Evolutionary conservation across 2,797 vertebrate genomes (phyloP), one percentile per base, ranked within the genome.

Genomic region (Diplodus puntazzo): DNA sequence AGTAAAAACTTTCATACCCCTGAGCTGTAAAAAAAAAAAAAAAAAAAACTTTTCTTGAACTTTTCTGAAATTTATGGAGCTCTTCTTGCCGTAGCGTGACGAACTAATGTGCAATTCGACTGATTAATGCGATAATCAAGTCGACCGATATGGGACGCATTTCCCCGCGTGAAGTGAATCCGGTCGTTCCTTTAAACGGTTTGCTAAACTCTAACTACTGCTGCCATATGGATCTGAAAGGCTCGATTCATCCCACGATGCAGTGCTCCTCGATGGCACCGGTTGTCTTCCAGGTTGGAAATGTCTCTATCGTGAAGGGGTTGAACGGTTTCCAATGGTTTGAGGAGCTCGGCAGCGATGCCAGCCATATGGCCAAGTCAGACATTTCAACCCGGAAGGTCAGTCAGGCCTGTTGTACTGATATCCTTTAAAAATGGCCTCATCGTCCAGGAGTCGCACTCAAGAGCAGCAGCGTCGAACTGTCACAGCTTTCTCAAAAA

Each of bases 201-300:
- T 72, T 50, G n/a, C 71, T 75, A 30, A 81, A 77, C 57, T 78
- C 20, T 68, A 66, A 43, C 61, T n/a, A 45, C 46, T 63, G 69
- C 85, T 78, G 55, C 83, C 80, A 57, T 88, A 65, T 80, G 76
- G 59, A 82, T 75, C 73, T 60, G 25, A 86, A 77, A 82, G 27
- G 42, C 80, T 76, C 46, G 12, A 53, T 83, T 75, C 49, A 27
- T 62, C 55, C 49, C 14, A n/a, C 52, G 64, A 80, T 66, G 75
- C 25, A 6, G 21, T 50, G 23, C 54, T 50, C 27, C 54, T 65
- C 1, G 7, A n/a, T 74, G 63, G 39, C 27, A 21, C 48, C 7
- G 10, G 48, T 57, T 57, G 65, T 71, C 68, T 68, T 64, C 66
- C 75, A 81, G 63, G 73, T 78, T 79, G 75, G 34, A 83, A 87